These are phyloP conservation scores for Mylabris sibirica DNA, from an alignment of 2,888 invertebrate species.

Conservation along the genomic window DNA sequence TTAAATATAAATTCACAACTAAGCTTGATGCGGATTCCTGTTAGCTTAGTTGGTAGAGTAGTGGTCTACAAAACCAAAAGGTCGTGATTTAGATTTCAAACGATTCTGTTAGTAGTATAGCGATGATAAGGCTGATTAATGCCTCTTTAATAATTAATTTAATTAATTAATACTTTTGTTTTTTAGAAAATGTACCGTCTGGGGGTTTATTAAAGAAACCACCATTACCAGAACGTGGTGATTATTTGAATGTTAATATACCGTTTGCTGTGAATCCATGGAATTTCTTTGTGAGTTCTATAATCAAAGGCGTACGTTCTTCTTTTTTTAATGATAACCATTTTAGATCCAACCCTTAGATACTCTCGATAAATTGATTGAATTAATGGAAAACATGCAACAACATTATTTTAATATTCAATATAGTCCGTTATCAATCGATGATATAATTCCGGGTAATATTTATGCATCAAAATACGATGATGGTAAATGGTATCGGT, in stretches of 20 bases:
- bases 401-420: slow-evolving; percentile 66
- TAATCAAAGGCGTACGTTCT: not conserved
- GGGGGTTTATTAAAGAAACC: slow-evolving; percentile 59
- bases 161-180: too few species aligned
- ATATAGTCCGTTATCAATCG: slow-evolving; percentile 58
- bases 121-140: too few species aligned
- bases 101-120: too few species aligned
- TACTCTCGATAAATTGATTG: slow-evolving; percentile 61
- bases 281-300: slow-evolving; percentile 70
- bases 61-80: too few species aligned
- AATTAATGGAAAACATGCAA: slow-evolving; percentile 74
- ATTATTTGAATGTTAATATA: slow-evolving; percentile 75
- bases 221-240: slow-evolving; percentile 61
- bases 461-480: slow-evolving; percentile 75
- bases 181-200: slow-evolving; percentile 53
- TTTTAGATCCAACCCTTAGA: slow-evolving; percentile 64
- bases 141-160: too few species aligned
- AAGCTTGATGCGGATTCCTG: too few species aligned
- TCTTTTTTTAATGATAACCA: slow-evolving; percentile 14
- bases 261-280: slow-evolving; percentile 80
- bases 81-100: too few species aligned
- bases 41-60: too few species aligned
- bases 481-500: slow-evolving; percentile 79
- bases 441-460: slow-evolving; percentile 64
- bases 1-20: too few species aligned